A percentile compares a stretch with the other conserved stretches of the same genome.
phyloP scores from a whole-genome alignment of 2,888 invertebrate species.

The Bhutanitis thaidina region DNA sequence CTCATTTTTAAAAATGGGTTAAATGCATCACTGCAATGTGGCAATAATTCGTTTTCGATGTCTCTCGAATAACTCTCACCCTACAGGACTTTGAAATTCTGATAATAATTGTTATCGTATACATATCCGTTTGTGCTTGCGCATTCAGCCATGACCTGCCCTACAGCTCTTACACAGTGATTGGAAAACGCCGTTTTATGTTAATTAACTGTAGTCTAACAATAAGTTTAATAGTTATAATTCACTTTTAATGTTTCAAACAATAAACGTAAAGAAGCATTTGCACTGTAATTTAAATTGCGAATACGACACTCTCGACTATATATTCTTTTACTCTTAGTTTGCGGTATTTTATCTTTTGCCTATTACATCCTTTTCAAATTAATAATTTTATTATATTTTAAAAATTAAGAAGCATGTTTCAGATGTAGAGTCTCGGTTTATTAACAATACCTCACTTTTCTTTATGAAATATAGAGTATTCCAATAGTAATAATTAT shows the following conservation, averaged over 20 bases:
- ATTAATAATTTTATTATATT: no score
- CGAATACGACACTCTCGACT: no score
- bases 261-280: no score
- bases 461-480: no score
- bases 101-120: slow-evolving; percentile 61
- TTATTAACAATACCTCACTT: no score
- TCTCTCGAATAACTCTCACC: slow-evolving; percentile 27
- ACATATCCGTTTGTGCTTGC: slow-evolving; percentile 71
- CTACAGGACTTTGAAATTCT: slow-evolving; percentile 41
- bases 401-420: no score
- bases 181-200: slow-evolving; percentile 54
- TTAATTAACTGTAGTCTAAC: slow-evolving; percentile 34
- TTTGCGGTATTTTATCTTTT: no score
- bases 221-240: background rate
- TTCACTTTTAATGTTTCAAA: background rate
- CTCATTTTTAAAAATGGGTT: background rate
- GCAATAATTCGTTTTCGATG: background rate
- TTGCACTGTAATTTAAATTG: no score
- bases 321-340: no score
- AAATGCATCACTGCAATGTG: background rate
- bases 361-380: no score
- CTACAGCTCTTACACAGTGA: slow-evolving; percentile 58
- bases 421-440: no score
- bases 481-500: no score
- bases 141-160: slow-evolving; percentile 76